Conservation (phyloP, 1,140 invertebrate genomes). For the Neotoxoptera formosana region DNA sequence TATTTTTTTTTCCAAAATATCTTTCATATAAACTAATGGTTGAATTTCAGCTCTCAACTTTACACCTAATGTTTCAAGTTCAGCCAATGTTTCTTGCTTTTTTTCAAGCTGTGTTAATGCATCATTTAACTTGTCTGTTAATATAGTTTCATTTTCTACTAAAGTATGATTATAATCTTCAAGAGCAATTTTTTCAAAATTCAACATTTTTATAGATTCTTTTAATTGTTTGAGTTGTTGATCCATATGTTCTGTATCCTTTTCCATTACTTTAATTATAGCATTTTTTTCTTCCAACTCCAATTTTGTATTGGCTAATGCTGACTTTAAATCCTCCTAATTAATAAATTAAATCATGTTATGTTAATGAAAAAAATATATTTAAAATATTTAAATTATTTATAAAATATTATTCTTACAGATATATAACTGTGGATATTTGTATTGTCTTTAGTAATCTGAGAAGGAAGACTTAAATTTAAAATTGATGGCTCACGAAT, state of each 20-base stretch:
- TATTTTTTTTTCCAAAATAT: conserved; percentile 44
- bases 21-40: conserved; percentile 51
- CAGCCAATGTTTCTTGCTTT: conserved; percentile 48
- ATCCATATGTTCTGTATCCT: conserved; percentile 38
- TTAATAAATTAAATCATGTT: not conserved
- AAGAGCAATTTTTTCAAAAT: not conserved
- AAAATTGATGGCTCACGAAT: conserved; percentile 37
- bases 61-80: conserved; percentile 48
- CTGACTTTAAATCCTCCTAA: conserved; percentile 34
- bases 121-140: conserved; percentile 19
- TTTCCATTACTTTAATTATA: conserved; percentile 54
- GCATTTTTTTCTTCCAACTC: conserved; percentile 46
- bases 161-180: not conserved
- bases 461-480: conserved; percentile 39
- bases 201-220: not conserved
- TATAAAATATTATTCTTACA: conserved; percentile 17
- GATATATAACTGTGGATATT: conserved; percentile 13
- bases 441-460: conserved; percentile 6
- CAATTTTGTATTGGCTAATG: conserved; percentile 23
- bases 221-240: conserved; percentile 19
- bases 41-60: conserved; percentile 55
- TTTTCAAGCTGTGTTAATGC: conserved; percentile 41
- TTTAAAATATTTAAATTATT: not conserved
- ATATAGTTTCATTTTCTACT: conserved; percentile 19
- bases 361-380: not conserved